These are phyloP conservation scores for Bucorvus abyssinicus DNA, from an alignment of 2,797 vertebrate species.

Conservation along the genomic window DNA sequence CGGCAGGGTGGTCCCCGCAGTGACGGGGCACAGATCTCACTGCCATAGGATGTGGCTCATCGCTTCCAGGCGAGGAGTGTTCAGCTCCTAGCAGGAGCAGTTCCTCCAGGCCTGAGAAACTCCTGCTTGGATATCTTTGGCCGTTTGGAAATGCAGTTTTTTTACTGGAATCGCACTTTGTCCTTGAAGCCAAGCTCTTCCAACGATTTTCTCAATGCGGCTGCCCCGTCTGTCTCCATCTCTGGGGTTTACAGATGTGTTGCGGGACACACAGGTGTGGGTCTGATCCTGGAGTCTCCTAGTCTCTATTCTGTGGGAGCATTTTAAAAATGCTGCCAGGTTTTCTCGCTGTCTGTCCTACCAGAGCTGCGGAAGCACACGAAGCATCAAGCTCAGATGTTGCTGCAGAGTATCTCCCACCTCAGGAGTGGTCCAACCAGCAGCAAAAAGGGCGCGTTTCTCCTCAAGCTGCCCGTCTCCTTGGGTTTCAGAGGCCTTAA, in stretches of 20 bases:
- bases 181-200: not conserved
- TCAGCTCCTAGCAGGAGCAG: not conserved
- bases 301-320: not conserved
- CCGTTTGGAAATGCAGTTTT: not conserved
- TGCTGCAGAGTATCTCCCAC: not conserved
- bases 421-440: not conserved
- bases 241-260: rapidly evolving
- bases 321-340: not conserved
- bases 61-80: not conserved
- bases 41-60: rapidly evolving
- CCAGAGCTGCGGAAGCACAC: not conserved
- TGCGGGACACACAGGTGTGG: not conserved
- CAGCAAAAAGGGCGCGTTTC: rapidly evolving
- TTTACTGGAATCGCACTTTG: not conserved
- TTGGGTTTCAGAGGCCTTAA: not conserved
- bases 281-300: not conserved
- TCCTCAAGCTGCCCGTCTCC: not conserved
- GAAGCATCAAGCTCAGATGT: not conserved
- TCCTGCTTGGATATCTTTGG: not conserved
- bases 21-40: rapidly evolving
- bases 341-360: not conserved
- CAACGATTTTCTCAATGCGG: not conserved
- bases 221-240: not conserved
- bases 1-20: not conserved
- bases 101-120: not conserved